phyloP scores from a whole-genome alignment of 2,113 vertebrate genomes.

The Planiliza haematocheilus region DNA sequence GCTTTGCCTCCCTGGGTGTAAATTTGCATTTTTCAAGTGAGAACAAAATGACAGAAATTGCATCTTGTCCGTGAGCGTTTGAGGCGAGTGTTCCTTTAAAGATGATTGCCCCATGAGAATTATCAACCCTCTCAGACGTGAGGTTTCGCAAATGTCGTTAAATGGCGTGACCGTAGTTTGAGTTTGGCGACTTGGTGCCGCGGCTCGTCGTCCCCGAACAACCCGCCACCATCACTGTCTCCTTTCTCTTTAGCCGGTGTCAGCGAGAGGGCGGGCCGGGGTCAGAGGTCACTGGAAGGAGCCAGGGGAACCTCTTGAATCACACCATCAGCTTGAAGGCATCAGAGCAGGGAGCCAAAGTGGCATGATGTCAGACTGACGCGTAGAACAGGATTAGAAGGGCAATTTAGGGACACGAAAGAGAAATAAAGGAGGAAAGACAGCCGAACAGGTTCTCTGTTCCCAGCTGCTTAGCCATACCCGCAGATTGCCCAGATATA shows the following conservation, averaged over 20 bases:
- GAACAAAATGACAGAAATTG: background rate
- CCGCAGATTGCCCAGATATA: background rate
- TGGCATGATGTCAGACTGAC: slow-evolving; percentile 79
- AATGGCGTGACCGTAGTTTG: background rate
- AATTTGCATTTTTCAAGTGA: slow-evolving; percentile 38
- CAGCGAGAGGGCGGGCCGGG: slow-evolving; percentile 78
- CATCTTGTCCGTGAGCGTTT: background rate
- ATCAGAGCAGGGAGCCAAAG: slow-evolving; percentile 73
- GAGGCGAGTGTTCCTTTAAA: slow-evolving; percentile 1
- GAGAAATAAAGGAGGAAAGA: slow-evolving; percentile 69
- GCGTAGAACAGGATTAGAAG: slow-evolving; percentile 82
- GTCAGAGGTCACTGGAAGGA: slow-evolving; percentile 54
- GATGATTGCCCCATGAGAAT: slow-evolving; percentile 6
- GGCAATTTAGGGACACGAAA: slow-evolving; percentile 74
- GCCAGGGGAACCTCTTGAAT: slow-evolving; percentile 55
- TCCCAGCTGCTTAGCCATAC: slow-evolving; percentile 16
- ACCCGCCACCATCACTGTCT: slow-evolving; percentile 54
- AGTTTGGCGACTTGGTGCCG: background rate
- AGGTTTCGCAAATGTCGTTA: background rate
- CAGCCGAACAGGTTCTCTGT: slow-evolving; percentile 7
- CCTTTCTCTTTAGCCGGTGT: slow-evolving; percentile 76
- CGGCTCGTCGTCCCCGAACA: slow-evolving; percentile 16
- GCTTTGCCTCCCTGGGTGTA: slow-evolving; percentile 26
- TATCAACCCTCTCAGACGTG: background rate
- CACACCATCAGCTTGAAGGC: slow-evolving; percentile 79